These are phyloP conservation scores for Saccostrea glomerata DNA, from an alignment of 1,140 invertebrate species.

Conservation along the genomic window DNA sequence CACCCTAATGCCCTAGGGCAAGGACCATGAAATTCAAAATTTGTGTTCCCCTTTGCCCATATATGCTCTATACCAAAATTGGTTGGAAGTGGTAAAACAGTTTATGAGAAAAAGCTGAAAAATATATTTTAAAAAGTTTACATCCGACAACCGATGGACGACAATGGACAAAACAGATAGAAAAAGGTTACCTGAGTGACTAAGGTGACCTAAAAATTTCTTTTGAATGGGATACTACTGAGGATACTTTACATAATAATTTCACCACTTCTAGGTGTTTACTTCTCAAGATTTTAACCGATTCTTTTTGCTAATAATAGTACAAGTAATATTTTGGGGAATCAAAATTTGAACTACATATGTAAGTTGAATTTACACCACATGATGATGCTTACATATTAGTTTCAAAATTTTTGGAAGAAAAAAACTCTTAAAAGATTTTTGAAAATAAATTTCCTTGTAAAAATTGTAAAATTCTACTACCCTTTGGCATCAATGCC, in stretches of 20 bases:
- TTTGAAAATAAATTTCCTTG: conserved; percentile 17
- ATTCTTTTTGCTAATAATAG: conserved; percentile 17
- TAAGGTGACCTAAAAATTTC: conserved; percentile 16
- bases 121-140: conserved; percentile 18
- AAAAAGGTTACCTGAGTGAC: too few relatives aligned
- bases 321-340: conserved; percentile 16
- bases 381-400: neutral
- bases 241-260: conserved; percentile 17
- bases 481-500: conserved; percentile 14
- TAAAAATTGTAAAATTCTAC: conserved; percentile 17
- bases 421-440: conserved; percentile 14
- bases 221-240: conserved; percentile 16
- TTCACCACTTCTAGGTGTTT: conserved; percentile 9
- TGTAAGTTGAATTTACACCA: neutral
- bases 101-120: conserved; percentile 16
- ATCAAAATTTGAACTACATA: neutral
- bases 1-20: conserved; percentile 13
- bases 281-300: conserved; percentile 16
- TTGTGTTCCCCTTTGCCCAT: too few relatives aligned
- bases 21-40: neutral
- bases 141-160: conserved; percentile 13
- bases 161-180: neutral
- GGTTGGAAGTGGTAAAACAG: neutral
- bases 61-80: too few relatives aligned
- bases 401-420: conserved; percentile 5